phyloP scores from a whole-genome alignment of 64 coral and sea anemone genomes.

The Stylophora pistillata region DNA sequence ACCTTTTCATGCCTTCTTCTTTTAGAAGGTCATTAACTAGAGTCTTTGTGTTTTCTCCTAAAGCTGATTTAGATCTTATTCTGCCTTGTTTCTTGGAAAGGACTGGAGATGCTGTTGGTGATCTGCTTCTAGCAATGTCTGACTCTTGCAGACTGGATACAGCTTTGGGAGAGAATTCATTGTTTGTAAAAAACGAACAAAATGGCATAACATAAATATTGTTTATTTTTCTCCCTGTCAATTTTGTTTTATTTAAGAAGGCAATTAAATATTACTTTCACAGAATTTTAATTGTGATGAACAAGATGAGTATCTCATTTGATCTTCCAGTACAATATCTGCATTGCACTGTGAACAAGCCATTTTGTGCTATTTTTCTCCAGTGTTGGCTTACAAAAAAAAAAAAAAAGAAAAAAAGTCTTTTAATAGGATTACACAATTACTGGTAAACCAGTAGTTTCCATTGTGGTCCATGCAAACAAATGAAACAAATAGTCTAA shows the following conservation, averaged over 20 bases:
- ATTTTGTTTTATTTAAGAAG: background rate
- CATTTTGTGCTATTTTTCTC: too few species aligned
- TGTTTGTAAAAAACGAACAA: background rate
- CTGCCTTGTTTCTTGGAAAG: background rate
- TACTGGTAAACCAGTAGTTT: too few species aligned
- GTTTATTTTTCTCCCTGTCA: too few species aligned
- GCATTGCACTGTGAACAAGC: too few species aligned
- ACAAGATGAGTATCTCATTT: too few species aligned
- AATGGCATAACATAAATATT: background rate
- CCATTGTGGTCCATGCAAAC: too few species aligned
- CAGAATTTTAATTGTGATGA: background rate
- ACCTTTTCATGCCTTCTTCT: slow-evolving; percentile 26
- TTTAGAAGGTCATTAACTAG: slow-evolving; percentile 8
- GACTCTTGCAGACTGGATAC: background rate
- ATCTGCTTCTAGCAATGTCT: background rate
- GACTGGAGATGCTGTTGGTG: slow-evolving; percentile 15
- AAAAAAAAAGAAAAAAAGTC: too few species aligned
- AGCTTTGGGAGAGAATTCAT: background rate
- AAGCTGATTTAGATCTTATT: slow-evolving; percentile 17
- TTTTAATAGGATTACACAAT: too few species aligned
- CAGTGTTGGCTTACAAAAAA: too few species aligned
- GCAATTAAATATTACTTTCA: background rate
- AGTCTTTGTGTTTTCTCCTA: slow-evolving; percentile 24
- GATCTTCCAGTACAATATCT: too few species aligned
- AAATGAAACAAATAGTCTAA: too few species aligned